Base-by-base conservation (phyloP, 2,797 vertebrate genomes). In the Aplochiton taeniatus region DNA sequence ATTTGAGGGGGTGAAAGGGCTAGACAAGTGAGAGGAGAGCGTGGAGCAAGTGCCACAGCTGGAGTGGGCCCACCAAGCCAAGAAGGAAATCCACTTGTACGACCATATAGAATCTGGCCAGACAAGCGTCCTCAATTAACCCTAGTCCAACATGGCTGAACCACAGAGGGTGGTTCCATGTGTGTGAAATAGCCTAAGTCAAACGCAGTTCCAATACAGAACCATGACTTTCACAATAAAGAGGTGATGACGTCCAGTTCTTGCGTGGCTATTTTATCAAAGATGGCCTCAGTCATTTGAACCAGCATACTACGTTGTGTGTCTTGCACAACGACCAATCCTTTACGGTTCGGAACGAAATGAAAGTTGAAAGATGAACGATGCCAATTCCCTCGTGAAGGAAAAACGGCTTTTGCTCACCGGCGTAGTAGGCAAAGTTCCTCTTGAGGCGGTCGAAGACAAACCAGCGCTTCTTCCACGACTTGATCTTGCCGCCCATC, bases 401-500 rank as follows among this genome's bases (percentile, higher is more conserved):
- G n/a, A n/a, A n/a, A n/a, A n/a, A 31, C 6, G 6, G 31, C 43
- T 31, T 31, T 19, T 54, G 71, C 94, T 93, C 74, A 99, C 98
- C 98, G 4, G 88, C 86, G 0, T 98, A 99, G 76, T 99, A 99
- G 49, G 94, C 94, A 72, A 99, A 92, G 54, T 96, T 98, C 75
- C 96, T 96, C 87, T 97, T 98, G 82, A 98, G 88, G 31, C 98
- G 95, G 83, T 99, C 98, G 0, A 99, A 99, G 83, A 99, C 96
- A 46, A 99, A 99, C 98, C 98, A 99, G 75, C 98, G 96, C 78
- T 98, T 98, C 89, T 97, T 98, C 98, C 98, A 99, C 0, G 98
- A 99, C 51, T 98, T 98, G 80, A 99, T 98, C 81, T 99, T 99
- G 78, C 98, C 97, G 0, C 98, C 98, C 98, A 99, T 99, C 90